A percentile compares a stretch with the other conserved stretches of the same genome.
phyloP scores from a whole-genome alignment of 1,140 invertebrate species.

The Temnothorax curvispinosus region DNA sequence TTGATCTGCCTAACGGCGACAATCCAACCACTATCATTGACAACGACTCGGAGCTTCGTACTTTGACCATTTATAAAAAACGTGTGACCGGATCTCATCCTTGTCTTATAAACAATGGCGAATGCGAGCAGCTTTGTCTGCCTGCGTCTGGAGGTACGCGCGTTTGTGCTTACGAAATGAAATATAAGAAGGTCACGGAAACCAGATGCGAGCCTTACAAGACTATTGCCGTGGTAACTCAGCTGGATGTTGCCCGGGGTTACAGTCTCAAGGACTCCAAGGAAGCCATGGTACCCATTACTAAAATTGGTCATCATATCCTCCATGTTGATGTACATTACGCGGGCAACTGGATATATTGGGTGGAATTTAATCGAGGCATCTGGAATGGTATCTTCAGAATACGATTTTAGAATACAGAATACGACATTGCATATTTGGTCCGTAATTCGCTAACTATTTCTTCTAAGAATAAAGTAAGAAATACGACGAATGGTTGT shows the following conservation, averaged over 20 bases:
- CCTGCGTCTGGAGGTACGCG: constrained; percentile 90
- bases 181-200: constrained; percentile 93
- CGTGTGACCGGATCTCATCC: constrained; percentile 93
- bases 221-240: constrained; percentile 96
- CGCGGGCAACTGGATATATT: constrained; percentile 92
- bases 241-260: constrained; percentile 94
- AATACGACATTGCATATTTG: no score
- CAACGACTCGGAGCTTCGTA: constrained; percentile 95
- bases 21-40: constrained; percentile 93
- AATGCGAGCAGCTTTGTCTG: constrained; percentile 97
- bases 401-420: no score
- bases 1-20: constrained; percentile 93
- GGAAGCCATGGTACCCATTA: constrained; percentile 98
- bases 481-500: no score
- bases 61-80: constrained; percentile 95
- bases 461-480: no score
- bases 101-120: constrained; percentile 94
- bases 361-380: constrained; percentile 96
- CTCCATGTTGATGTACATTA: constrained; percentile 96
- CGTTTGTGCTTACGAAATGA: constrained; percentile 95
- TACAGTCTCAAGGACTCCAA: constrained; percentile 93
- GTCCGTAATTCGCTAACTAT: no score
- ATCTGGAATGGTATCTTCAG: constrained; percentile 95
- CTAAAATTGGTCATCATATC: constrained; percentile 94
- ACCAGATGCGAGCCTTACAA: constrained; percentile 93